Base-by-base conservation (phyloP, 2,888 invertebrate genomes). In the Agonopterix alstromeriana region DNA sequence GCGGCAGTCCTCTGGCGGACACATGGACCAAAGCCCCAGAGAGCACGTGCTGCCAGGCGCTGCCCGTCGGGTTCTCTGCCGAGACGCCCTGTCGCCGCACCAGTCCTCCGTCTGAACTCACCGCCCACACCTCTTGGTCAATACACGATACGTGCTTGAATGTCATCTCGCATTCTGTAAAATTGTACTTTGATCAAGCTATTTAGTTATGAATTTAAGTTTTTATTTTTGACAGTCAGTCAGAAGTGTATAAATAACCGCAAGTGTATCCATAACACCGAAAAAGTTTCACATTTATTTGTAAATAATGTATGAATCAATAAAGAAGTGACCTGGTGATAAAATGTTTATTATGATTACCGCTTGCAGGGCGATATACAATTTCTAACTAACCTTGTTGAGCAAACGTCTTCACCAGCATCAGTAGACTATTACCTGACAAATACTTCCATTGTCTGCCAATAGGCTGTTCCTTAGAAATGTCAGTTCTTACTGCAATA, bases 361-460 rank as follows among this genome's bases (percentile, higher is more conserved):
- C 1, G 27, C 27, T 27, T 27, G 7, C 27, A 27, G 27, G 27
- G 27, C 27, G 5, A 27, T 43, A 42, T 46, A 48, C 42, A 45
- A 45, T 42, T 11, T 14, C 43, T 41, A 42, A 49, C 49, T 49
- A 38, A 49, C 49, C 49, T 49, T 49, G 49, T 17, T 42, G 43
- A 46, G 49, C 49, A 27, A 46, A 35, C 17, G 45, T 35, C 45
- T 49, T 49, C 45, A 49, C 42, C 42, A 46, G 49, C 46, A 36
- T 14, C 49, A 49, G 47, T 10, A 49, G 46, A 36, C 44, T 35
- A 49, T 59, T 70, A 86, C 87, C 87, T 75, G 83, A 65, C 58
- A 70, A 91, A 90, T 77, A 94, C 65, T 82, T 94, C 97, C 97
- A 97, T 65, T 94, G 92, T 17, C 94, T 94, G 35, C 97, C 97